Evolutionary conservation across 1,140 invertebrate species (phyloP), one percentile per base, ranked within the genome.

Genomic region (Leptinotarsa texana): DNA sequence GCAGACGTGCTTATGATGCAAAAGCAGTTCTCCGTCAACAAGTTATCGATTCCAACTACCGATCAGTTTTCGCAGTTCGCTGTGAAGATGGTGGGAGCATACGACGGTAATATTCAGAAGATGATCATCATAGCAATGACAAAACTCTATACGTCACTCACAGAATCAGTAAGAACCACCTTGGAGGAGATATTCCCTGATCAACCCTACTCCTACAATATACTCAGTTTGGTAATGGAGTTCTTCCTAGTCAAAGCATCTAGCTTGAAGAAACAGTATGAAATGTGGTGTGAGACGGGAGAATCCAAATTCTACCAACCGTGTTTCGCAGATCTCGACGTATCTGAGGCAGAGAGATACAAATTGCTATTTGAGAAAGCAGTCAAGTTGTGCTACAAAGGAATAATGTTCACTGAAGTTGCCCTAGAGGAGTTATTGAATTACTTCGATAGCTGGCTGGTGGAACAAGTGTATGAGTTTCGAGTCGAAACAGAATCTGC

Each of bases 161-260:
- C 57, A 17, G 27, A 18, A 13, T 42, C 21, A 13, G 13, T 72
- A 18, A 33, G 42, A 42, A 13, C 33, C 3, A 17, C 22, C n/a
- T 33, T 72, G n/a, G 49, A 73, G 47, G 15, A 69, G 4, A 65
- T 78, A 18, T 75, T 80, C 22, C 77, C 77, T 13, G 76, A 75
- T 27, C 18, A 49, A 48, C 18, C 15, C 6, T 67, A 74, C n/a
- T 74, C 66, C 47, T 5, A 47, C 6, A 48, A 75, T 33, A 62
- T 76, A 15, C 63, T 78, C 11, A 47, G 42, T 17, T 51, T 75
- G 63, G 75, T 76, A 11, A 74, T 74, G 22, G 66, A 73, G 3
- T 76, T 73, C 68, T 80, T 80, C 33, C 73, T 65, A 51, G 13
- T 68, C 33, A 48, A 57, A 69, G 76, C 74, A 13, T 57, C 74